Percentiles rank a stretch among this genome's conserved stretches.
phyloP scores from a whole-genome alignment of 2,888 invertebrate species.

The Dinocampus coccinellae region DNA sequence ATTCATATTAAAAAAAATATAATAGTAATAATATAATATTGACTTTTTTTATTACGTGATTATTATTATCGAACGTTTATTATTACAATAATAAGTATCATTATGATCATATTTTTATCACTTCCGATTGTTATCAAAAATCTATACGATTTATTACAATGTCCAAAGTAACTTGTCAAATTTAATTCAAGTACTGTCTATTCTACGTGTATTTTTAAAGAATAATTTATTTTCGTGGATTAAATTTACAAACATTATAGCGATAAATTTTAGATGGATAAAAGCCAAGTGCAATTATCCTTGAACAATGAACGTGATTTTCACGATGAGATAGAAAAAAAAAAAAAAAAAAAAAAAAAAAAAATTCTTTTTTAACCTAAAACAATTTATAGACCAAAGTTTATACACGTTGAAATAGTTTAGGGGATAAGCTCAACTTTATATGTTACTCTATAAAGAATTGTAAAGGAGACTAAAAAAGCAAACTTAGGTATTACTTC shows the following conservation, averaged over 20 bases:
- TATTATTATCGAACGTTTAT: not conserved
- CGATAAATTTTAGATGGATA: not conserved
- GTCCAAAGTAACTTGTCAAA: not conserved
- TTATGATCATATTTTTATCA: slow-evolving; percentile 5
- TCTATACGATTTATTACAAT: not conserved
- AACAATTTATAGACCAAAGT: not conserved
- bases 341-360: not conserved
- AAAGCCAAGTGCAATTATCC: not conserved
- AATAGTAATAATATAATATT: no score
- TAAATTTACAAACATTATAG: not conserved
- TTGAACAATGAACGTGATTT: not conserved
- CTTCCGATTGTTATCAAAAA: not conserved
- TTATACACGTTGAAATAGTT: not conserved
- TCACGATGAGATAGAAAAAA: no score
- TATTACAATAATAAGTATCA: not conserved
- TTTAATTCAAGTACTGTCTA: not conserved
- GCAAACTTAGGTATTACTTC: not conserved
- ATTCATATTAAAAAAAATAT: not conserved
- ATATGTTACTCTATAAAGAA: not conserved
- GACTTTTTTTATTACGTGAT: not conserved
- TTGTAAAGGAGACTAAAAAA: not conserved
- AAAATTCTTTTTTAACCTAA: not conserved
- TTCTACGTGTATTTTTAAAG: not conserved
- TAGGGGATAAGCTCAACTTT: not conserved
- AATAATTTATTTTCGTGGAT: not conserved